A percentile compares a stretch with the other conserved stretches of the same genome.
Conservation (phyloP, 2,888 invertebrate species). For the Malacosoma neustria region DNA sequence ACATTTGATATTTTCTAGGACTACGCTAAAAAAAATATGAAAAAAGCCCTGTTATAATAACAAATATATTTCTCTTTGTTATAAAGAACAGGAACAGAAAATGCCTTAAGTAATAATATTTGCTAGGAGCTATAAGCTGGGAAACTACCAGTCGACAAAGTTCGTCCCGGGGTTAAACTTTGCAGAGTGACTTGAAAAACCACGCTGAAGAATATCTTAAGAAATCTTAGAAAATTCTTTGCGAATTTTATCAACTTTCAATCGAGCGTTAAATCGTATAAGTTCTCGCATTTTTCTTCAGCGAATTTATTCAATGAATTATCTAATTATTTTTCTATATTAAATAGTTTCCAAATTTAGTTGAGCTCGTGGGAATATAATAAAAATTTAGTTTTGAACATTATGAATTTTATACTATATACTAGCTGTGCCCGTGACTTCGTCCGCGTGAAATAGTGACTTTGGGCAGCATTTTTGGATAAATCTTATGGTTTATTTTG, state of each 20-base stretch:
- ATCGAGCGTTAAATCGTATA: slow-evolving; percentile 40
- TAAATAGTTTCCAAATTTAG: slow-evolving; percentile 9
- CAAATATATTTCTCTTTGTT: too few relatives aligned
- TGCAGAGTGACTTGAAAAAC: not conserved
- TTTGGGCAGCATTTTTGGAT: too few relatives aligned
- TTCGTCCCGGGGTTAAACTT: not conserved
- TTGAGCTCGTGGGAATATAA: too few relatives aligned
- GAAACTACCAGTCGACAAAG: not conserved
- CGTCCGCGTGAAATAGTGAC: too few relatives aligned
- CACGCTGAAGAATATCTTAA: not conserved
- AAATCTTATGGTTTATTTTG: too few relatives aligned
- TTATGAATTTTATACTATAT: too few relatives aligned
- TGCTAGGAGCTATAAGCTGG: not conserved
- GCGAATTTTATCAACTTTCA: slow-evolving; percentile 32
- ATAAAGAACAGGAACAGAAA: too few relatives aligned
- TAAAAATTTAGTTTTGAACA: too few relatives aligned
- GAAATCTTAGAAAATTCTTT: slow-evolving; percentile 19
- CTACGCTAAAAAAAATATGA: too few relatives aligned
- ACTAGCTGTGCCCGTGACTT: too few relatives aligned
- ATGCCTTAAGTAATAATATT: not conserved
- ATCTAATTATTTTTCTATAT: not conserved
- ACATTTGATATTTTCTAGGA: too few relatives aligned
- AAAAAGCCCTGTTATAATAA: too few relatives aligned
- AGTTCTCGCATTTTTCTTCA: not conserved
- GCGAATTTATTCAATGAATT: not conserved